Conservation (phyloP, 2,888 invertebrate species). For the Uropetala carovei region DNA sequence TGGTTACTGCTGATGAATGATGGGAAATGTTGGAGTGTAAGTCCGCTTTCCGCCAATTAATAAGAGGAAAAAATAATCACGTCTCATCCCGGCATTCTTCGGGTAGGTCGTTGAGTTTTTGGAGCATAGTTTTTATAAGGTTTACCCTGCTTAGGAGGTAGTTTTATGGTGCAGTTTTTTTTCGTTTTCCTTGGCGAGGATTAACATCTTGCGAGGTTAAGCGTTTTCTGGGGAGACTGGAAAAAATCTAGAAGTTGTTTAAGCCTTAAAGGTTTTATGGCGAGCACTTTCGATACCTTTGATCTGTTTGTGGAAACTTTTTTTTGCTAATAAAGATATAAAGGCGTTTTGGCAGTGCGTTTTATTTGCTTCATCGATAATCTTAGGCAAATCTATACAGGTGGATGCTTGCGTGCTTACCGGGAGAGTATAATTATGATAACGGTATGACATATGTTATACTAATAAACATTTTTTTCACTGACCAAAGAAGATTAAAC, state of each 20-base stretch:
- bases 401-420: no score
- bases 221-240: not conserved
- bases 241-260: no score
- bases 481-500: no score
- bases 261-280: no score
- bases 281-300: not conserved
- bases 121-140: not conserved
- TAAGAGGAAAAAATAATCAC: slow-evolving; percentile 15
- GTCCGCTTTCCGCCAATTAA: slow-evolving; percentile 46
- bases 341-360: not conserved
- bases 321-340: not conserved
- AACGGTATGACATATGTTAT: no score
- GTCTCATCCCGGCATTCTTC: not conserved
- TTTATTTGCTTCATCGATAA: not conserved
- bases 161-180: not conserved
- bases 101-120: not conserved
- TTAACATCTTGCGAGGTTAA: slow-evolving; percentile 4
- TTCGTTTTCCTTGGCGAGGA: not conserved
- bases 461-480: no score
- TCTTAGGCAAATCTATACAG: not conserved
- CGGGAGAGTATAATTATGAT: no score
- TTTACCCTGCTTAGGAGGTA: not conserved
- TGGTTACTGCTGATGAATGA: slow-evolving; percentile 50
- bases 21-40: slow-evolving; percentile 52
- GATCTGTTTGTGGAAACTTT: not conserved